A percentile compares a stretch with the other conserved stretches of the same genome.
phyloP scores from a whole-genome alignment of 2,888 invertebrate species.

The Netelia melanura region DNA sequence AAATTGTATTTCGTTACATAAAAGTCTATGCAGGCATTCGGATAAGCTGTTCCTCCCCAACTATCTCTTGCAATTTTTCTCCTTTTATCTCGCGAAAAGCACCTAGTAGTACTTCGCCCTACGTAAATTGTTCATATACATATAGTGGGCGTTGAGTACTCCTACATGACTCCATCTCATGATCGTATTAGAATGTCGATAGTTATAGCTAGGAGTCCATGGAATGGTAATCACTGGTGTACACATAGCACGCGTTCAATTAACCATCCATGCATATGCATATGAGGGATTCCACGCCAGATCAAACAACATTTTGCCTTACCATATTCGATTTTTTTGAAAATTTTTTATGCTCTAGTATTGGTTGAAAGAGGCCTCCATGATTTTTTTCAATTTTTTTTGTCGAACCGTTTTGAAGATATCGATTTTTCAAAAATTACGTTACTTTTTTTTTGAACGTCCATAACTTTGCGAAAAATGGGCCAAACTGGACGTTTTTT shows the following conservation, averaged over 20 bases:
- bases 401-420: too few relatives aligned
- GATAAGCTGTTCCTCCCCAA: background rate
- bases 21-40: background rate
- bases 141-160: too few relatives aligned
- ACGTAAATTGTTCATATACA: conserved; percentile 36
- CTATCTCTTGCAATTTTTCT: background rate
- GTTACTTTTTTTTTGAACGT: too few relatives aligned
- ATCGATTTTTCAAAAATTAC: too few relatives aligned
- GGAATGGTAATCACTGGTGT: conserved; percentile 61
- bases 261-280: conserved; percentile 2
- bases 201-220: conserved; percentile 15
- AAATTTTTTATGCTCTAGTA: too few relatives aligned
- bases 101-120: background rate
- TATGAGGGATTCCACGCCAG: too few relatives aligned
- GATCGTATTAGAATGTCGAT: conserved; percentile 48
- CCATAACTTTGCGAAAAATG: too few relatives aligned
- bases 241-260: conserved; percentile 3
- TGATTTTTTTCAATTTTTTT: too few relatives aligned
- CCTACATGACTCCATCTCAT: conserved; percentile 18
- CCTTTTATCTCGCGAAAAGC: background rate
- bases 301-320: too few relatives aligned
- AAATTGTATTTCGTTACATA: background rate
- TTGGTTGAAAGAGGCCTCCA: too few relatives aligned
- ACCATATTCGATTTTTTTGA: too few relatives aligned
- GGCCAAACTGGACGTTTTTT: too few relatives aligned